Evolutionary conservation across 2,888 invertebrate genomes (phyloP).

Genomic region (Hyalella azteca): DNA sequence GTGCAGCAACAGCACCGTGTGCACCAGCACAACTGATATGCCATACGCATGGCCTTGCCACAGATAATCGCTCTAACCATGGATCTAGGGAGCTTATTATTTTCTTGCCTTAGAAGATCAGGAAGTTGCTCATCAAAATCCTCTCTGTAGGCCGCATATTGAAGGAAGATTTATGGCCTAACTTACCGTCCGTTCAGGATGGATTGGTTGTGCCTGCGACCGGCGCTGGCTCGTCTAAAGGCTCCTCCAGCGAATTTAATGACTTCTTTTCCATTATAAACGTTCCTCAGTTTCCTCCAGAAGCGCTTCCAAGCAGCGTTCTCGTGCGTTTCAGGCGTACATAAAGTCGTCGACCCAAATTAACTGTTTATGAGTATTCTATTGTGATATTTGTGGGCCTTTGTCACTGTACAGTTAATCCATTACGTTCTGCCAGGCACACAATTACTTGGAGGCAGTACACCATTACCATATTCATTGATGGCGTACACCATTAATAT

Average conservation of each 20-base stretch:
- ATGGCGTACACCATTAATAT: no score
- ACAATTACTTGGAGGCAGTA: no score
- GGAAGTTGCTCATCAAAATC: conserved; percentile 36
- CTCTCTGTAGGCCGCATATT: conserved; percentile 13
- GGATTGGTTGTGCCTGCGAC: conserved; percentile 21
- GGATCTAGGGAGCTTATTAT: conserved; percentile 10
- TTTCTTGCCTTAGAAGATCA: conserved; percentile 10
- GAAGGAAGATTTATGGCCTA: conserved; percentile 25
- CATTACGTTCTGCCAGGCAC: no score
- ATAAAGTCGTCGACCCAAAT: neutral
- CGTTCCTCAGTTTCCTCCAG: neutral
- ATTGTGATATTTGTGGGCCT: neutral
- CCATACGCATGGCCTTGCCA: no score
- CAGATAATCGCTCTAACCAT: conserved; percentile 25
- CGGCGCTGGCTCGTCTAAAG: neutral
- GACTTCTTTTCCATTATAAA: neutral
- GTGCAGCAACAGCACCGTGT: neutral
- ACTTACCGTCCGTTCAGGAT: conserved; percentile 16
- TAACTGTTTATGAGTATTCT: neutral
- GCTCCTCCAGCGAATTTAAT: neutral
- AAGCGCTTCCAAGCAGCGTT: neutral
- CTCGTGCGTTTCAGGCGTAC: neutral
- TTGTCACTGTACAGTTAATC: no score
- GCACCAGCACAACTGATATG: no score
- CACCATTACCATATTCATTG: no score